Base-by-base conservation (phyloP, 2,797 vertebrate genomes). In the Chloroceryle amazona region DNA sequence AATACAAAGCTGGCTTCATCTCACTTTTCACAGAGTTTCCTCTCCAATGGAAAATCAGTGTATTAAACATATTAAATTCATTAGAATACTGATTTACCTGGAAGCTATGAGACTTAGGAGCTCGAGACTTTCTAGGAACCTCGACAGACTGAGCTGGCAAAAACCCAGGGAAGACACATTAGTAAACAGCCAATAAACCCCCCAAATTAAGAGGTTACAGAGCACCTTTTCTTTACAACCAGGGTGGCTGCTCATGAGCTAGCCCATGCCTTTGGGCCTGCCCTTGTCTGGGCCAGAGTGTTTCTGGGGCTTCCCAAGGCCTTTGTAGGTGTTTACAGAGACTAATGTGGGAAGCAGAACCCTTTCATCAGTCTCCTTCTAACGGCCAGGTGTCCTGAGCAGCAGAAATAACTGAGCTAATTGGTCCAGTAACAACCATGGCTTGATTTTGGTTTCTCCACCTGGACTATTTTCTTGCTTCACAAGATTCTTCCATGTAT, bases 211-310 rank as follows among this genome's bases (percentile, higher is more conserved):
- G 29, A 85, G 42, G 75, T 57, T n/a, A 71, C 6, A 39, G 6
- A 41, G 22, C 16, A 66, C 0, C 0, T 82, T 84, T 81, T 75
- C 70, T 47, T 44, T 51, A 54, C 8, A 7, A 13, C 22, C 28
- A 2, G 9, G 9, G 8, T 61, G 26, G 19, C 31, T 58, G 16
- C 12, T 86, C 15, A 31, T 3, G 1, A 17, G 44, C 20, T 49
- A 18, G 42, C 22, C 11, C 35, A 20, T 1, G 0, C 7, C 4
- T 54, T 66, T 84, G 26, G 9, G 11, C 35, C 49, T 79, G 13
- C 17, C 9, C 10, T 62, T 4, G 1, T 5, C 52, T n/a, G 9
- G 14, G 9, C 2, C 26, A 58, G 3, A 3, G 1, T 8, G 17
- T 15, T 80, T 57, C 29, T 79, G 52, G 6, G 22, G 6, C 19